Conservation (phyloP, 2,113 vertebrate genomes). For the Sporophila hypoxantha region DNA sequence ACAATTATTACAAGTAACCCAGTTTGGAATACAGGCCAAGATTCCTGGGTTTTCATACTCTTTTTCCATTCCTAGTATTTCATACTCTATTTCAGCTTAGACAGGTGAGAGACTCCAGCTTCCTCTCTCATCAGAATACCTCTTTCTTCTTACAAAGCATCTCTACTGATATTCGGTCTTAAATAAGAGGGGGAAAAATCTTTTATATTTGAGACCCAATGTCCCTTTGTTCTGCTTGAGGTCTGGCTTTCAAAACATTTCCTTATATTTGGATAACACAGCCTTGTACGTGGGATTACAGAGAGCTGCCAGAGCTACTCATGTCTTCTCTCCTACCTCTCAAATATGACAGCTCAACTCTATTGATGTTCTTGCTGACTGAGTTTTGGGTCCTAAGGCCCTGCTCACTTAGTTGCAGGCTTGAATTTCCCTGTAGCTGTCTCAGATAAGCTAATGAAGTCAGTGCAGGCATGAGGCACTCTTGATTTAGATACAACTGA, state of each 20-base stretch:
- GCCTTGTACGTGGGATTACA: background rate
- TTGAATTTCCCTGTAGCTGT: constrained; percentile 6
- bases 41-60: background rate
- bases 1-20: background rate
- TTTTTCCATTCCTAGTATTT: background rate
- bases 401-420: background rate
- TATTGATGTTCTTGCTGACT: background rate
- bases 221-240: background rate
- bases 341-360: background rate
- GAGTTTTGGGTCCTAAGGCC: constrained; percentile 18
- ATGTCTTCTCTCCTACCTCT: background rate
- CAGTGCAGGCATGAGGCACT: background rate
- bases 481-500: constrained; percentile 8
- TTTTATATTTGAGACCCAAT: background rate
- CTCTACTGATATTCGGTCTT: background rate
- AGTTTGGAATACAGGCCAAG: background rate
- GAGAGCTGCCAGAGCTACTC: background rate
- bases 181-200: background rate
- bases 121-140: background rate
- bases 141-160: background rate
- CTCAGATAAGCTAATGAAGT: constrained; percentile 12
- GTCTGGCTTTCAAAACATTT: background rate
- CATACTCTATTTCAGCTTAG: background rate
- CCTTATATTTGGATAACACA: background rate
- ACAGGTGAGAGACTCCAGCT: background rate